Evolutionary conservation across 2,888 invertebrate genomes (phyloP), one percentile per base, ranked within the genome.

Genomic region (Achlya flavicornis): DNA sequence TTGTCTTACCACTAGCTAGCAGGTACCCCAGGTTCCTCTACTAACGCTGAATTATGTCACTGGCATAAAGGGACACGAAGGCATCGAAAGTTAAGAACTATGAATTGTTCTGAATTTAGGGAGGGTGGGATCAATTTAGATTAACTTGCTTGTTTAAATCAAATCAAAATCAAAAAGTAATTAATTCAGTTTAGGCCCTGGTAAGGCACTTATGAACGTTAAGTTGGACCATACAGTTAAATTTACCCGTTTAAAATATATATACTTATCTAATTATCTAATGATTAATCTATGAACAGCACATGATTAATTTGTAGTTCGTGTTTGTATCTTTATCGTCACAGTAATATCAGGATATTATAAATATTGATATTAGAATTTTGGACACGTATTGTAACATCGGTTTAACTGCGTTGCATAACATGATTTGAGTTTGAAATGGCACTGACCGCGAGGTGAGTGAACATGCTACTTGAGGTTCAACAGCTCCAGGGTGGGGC

Each of bases 371-470:
- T 53, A 53, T 53, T 48, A 6, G n/a, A 16, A 48, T 14, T 53
- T 53, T 19, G 14, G 19, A 16, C 53, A 53, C 53, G 19, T 53
- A 19, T 53, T 8, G 53, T 53, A 53, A 41, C 33, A 19, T 38
- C 38, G 38, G 19, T 11, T 8, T 48, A 33, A 16, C 12, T 12
- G 63, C 57, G 68, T 81, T 80, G 74, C 77, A 77, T 81, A 79
- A 81, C 75, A 77, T 77, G 69, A 76, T 78, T 76, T 76, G 67
- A 76, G 76, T 74, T 61, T 67, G 38, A 70, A 71, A 81, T 73
- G 82, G 71, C 86, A 79, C 77, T 78, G 84, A 86, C 83, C 83
- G 83, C 80, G 83, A 83, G 89, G 85, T 88, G 81, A 84, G 77
- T 83, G 84, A 78, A 85, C 84, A 80, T 76, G 71, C 72, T 66